Conservation (phyloP, 2,888 invertebrate genomes). For the Diaprepes abbreviatus region DNA sequence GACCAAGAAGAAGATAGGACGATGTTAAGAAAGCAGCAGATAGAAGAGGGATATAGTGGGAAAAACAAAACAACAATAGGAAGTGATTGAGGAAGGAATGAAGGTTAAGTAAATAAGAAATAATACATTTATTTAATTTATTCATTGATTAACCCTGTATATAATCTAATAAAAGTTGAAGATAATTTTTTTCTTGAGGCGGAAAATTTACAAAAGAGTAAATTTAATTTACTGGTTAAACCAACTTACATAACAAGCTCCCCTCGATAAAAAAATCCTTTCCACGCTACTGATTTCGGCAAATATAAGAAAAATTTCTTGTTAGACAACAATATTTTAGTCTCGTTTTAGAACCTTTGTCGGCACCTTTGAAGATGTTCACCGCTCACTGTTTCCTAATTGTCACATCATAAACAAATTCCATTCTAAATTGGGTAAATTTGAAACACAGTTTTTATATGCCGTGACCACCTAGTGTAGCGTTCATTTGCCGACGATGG, state of each 20-base stretch:
- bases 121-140: too few relatives aligned
- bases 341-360: conserved; percentile 53
- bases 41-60: too few relatives aligned
- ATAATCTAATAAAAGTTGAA: too few relatives aligned
- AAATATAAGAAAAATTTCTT: conserved; percentile 52
- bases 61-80: too few relatives aligned
- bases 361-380: conserved; percentile 56
- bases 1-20: too few relatives aligned
- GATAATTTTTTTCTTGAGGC: too few relatives aligned
- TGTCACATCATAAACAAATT: conserved; percentile 59
- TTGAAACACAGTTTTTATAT: conserved; percentile 49
- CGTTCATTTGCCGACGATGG: conserved; percentile 25
- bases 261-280: neutral
- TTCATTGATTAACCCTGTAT: too few relatives aligned
- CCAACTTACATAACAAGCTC: neutral
- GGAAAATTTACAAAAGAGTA: too few relatives aligned
- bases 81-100: too few relatives aligned
- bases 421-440: conserved; percentile 54
- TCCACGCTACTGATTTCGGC: conserved; percentile 50
- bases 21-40: too few relatives aligned
- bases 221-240: neutral
- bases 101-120: too few relatives aligned
- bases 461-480: conserved; percentile 43
- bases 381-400: conserved; percentile 55
- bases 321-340: conserved; percentile 54